phyloP scores from a whole-genome alignment of 1,140 invertebrate species.

The Hylaeus anthracinus region DNA sequence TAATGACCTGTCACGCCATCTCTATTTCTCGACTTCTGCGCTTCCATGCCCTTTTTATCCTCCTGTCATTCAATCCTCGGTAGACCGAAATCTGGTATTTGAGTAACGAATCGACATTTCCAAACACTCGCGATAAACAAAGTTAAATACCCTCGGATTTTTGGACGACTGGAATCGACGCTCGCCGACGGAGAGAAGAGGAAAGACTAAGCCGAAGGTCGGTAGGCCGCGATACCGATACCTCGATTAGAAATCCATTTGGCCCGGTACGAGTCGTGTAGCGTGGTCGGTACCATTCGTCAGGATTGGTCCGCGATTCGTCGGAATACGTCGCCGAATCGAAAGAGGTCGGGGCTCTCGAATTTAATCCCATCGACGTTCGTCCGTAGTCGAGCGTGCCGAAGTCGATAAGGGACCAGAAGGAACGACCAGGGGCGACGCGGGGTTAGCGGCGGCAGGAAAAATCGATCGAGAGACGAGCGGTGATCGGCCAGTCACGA shows the following conservation, averaged over 20 bases:
- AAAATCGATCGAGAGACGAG: constrained; percentile 47
- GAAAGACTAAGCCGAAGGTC: neutral
- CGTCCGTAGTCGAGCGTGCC: constrained; percentile 5
- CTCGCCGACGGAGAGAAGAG: no score
- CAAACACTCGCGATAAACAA: no score
- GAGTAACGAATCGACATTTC: no score
- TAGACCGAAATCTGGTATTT: no score
- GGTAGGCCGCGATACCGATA: neutral
- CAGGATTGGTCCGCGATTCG: neutral
- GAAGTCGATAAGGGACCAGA: neutral
- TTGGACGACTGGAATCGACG: no score
- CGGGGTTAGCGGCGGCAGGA: neutral
- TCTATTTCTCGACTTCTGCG: no score
- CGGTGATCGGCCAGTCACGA: constrained; percentile 32
- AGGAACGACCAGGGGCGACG: no score
- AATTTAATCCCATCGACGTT: constrained; percentile 41
- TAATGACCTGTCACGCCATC: no score
- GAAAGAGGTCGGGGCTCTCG: constrained; percentile 11
- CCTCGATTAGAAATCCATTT: neutral
- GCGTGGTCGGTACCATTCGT: neutral
- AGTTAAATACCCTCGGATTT: no score
- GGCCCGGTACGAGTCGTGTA: no score
- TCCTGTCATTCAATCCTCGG: no score
- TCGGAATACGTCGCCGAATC: neutral
- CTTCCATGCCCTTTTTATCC: no score